Percentiles rank a stretch among this genome's conserved stretches.
Evolutionary conservation across 2,113 vertebrate genomes (phyloP).

Genomic region (Urocitellus parryii): DNA sequence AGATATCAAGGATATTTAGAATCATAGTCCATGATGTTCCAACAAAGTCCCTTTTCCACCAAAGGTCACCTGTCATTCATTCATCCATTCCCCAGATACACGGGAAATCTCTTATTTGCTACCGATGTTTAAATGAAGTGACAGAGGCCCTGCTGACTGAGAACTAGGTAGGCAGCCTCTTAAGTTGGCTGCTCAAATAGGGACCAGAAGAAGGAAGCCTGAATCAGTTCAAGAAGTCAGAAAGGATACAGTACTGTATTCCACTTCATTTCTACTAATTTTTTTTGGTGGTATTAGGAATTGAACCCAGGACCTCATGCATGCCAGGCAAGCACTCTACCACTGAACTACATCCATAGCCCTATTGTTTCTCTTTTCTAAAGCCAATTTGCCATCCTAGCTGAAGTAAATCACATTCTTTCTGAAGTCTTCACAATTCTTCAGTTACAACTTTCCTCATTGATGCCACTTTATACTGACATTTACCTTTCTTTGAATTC

Average conservation of each 20-base stretch:
- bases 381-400: background rate
- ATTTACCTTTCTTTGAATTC: conserved; percentile 46
- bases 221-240: background rate
- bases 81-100: background rate
- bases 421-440: background rate
- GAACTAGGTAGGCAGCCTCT: background rate
- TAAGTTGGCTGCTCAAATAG: background rate
- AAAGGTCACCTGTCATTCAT: background rate
- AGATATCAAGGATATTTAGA: conserved; percentile 6
- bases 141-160: background rate
- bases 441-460: background rate
- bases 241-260: background rate
- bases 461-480: background rate
- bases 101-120: background rate
- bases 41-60: background rate
- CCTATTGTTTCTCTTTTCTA: background rate
- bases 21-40: background rate
- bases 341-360: too few species aligned
- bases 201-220: background rate
- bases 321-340: too few species aligned
- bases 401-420: background rate
- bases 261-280: background rate
- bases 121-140: background rate
- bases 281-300: too few species aligned
- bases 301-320: too few species aligned